Base-by-base conservation (phyloP, 2,797 vertebrate genomes). In the Naso thynnoides region DNA sequence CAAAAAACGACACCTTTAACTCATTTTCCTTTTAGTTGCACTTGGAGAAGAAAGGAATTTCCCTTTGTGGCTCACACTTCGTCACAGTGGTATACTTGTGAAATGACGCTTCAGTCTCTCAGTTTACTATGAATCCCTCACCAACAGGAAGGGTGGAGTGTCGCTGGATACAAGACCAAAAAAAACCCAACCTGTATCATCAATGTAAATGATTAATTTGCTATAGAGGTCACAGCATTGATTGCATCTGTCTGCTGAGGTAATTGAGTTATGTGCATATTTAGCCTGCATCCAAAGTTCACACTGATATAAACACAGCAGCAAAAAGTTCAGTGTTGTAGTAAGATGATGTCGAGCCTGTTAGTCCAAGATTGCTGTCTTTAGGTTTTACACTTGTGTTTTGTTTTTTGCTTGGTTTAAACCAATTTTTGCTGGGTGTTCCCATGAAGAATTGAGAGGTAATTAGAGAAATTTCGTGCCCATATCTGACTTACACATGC, bases 131-230 rank as follows among this genome's bases (percentile, higher is more conserved):
- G 60, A 78, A 48, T 84, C 79, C 68, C 50, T 73, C 52, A 79
- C 52, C 57, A 77, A 70, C 61, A 78, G 78, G 84, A 91, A 90
- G 86, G 86, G 88, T 85, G 89, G 86, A 86, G 86, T 82, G 36
- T 41, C 38, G 59, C 31, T 71, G 16, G 33, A 71, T 49, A 87
- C 27, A 54, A 73, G 47, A 23, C 18, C 62, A 65, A 44, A 42
- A 52, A 47, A 73, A 65, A 53, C 69, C 14, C 21, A 18, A 1
- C 52, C 73, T 63, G 33, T 67, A 75, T 81, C 74, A 76, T 85
- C 73, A 67, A 47, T 73, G 88, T 89, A 76, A 93, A 90, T 92
- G 86, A 94, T 90, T 94, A 87, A 92, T 86, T 79, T 71, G 52
- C 65, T 42, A 36, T 70, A 54, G 78, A 90, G 91, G 86, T 88